These are phyloP conservation scores for Bagarius yarrelli DNA, from an alignment of 2,113 vertebrate species.

Conservation along the genomic window DNA sequence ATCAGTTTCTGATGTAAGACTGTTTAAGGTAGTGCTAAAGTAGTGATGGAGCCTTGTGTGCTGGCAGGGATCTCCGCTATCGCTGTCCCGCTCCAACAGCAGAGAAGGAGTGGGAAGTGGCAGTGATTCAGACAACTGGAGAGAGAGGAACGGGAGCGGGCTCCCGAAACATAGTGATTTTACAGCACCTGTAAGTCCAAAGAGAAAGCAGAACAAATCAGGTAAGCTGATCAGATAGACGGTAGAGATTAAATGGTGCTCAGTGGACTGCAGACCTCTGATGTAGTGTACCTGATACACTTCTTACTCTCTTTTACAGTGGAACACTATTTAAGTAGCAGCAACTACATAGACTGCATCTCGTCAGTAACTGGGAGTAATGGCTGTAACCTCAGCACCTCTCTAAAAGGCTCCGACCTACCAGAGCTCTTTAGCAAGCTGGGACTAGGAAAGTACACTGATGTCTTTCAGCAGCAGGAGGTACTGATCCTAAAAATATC, in stretches of 20 bases:
- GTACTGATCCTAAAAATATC: conserved; percentile 59
- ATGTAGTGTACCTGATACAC: too few species aligned
- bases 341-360: conserved; percentile 98
- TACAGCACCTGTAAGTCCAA: conserved; percentile 84
- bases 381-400: conserved; percentile 89
- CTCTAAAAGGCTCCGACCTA: conserved; percentile 93
- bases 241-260: background rate
- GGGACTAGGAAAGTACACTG: conserved; percentile 95
- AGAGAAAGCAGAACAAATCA: conserved; percentile 95
- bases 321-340: conserved; percentile 97
- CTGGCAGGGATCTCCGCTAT: conserved; percentile 82
- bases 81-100: conserved; percentile 87
- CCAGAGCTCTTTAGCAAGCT: conserved; percentile 98
- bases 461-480: conserved; percentile 98
- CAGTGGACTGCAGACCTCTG: background rate
- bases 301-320: conserved; percentile 62
- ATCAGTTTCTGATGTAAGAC: background rate
- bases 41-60: conserved; percentile 15
- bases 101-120: conserved; percentile 86
- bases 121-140: conserved; percentile 95
- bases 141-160: conserved; percentile 84
- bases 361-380: conserved; percentile 93
- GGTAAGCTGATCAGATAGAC: conserved; percentile 65
- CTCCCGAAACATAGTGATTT: conserved; percentile 80
- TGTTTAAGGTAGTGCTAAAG: too few species aligned